A percentile compares a stretch with the other conserved stretches of the same genome.
phyloP scores from a whole-genome alignment of 1,140 invertebrate genomes.

The Nixonia krombeini region DNA sequence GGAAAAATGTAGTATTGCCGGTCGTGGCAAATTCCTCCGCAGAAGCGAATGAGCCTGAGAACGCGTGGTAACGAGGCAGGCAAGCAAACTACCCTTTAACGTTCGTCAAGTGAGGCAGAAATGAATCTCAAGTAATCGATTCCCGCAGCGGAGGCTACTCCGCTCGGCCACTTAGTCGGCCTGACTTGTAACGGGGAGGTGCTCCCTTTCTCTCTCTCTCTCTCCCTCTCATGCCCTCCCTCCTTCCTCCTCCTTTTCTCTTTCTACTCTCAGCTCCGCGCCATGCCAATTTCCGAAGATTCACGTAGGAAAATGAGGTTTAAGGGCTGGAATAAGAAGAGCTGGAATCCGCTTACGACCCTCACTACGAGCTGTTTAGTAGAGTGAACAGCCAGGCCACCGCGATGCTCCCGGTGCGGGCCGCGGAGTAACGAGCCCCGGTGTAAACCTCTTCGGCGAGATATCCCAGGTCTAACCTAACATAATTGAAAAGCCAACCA shows the following conservation, averaged over 20 bases:
- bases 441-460: too few species aligned
- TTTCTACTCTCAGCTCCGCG: slow-evolving; percentile 19
- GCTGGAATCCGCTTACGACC: slow-evolving; percentile 28
- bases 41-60: slow-evolving; percentile 2
- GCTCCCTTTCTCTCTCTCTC: too few species aligned
- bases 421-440: slow-evolving; percentile 44
- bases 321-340: slow-evolving; percentile 40
- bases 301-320: slow-evolving; percentile 31
- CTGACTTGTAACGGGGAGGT: not conserved
- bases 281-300: slow-evolving; percentile 44
- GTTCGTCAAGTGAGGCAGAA: slow-evolving; percentile 29
- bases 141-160: slow-evolving; percentile 19
- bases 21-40: not conserved
- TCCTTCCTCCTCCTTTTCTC: too few species aligned
- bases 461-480: too few species aligned
- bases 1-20: not conserved
- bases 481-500: too few species aligned
- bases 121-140: slow-evolving; percentile 33
- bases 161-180: slow-evolving; percentile 1
- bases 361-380: slow-evolving; percentile 47
- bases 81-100: slow-evolving; percentile 29
- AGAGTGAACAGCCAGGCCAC: slow-evolving; percentile 18
- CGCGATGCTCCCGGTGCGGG: slow-evolving; percentile 8
- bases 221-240: not conserved
- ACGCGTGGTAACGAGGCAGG: not conserved